phyloP scores from a whole-genome alignment of 2,888 invertebrate species.

The Spilarctia lutea region DNA sequence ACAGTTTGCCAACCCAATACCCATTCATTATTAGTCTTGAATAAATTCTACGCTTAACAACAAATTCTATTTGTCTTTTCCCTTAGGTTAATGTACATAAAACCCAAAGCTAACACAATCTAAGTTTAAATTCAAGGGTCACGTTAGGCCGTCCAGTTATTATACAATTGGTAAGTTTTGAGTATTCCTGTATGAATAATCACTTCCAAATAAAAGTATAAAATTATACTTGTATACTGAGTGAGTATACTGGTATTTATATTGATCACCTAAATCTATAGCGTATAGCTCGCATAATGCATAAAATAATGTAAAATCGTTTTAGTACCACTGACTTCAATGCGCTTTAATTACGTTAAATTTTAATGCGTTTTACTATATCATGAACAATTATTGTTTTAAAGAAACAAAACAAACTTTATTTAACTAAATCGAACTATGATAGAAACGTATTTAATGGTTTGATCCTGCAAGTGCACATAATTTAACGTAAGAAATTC shows the following conservation, averaged over 20 bases:
- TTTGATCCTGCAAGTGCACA: background rate
- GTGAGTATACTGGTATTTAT: no score
- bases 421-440: background rate
- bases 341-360: background rate
- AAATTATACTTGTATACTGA: background rate
- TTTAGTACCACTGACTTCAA: background rate
- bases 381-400: background rate
- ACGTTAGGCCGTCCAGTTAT: slow-evolving; percentile 18
- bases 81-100: slow-evolving; percentile 35
- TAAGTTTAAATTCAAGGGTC: slow-evolving; percentile 19
- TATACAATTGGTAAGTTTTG: slow-evolving; percentile 22
- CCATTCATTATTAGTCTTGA: slow-evolving; percentile 44
- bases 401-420: background rate
- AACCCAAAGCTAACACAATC: slow-evolving; percentile 27
- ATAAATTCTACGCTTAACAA: slow-evolving; percentile 36
- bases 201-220: background rate
- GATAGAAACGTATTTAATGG: background rate
- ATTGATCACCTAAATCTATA: background rate
- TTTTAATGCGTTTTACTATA: background rate
- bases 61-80: slow-evolving; percentile 27
- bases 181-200: background rate
- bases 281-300: background rate
- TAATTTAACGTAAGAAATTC: background rate
- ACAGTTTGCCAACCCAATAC: slow-evolving; percentile 38
- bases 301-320: no score